Percentiles rank a stretch among this genome's conserved stretches.
These are phyloP conservation scores for Rattus rattus DNA, from an alignment of 2,113 vertebrate genomes.

Conservation along the genomic window DNA sequence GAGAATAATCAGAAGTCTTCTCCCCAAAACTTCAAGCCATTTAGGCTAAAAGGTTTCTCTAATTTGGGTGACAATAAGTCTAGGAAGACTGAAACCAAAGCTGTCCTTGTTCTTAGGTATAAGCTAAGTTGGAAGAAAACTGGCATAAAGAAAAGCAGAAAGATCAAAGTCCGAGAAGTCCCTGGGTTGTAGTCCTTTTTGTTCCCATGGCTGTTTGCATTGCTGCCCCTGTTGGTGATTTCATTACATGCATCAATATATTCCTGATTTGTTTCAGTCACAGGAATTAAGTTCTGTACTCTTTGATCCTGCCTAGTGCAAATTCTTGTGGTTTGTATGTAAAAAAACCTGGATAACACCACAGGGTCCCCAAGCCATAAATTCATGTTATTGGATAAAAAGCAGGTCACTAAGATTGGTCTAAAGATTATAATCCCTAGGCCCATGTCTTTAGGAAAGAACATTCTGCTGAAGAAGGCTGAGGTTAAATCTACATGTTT, in stretches of 20 bases:
- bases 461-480: no score
- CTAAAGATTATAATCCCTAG: no score
- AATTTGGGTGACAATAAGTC: background rate
- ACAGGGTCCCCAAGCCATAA: background rate
- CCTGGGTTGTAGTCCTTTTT: background rate
- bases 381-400: constrained; percentile 11
- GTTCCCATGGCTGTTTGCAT: background rate
- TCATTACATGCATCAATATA: background rate
- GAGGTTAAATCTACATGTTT: background rate
- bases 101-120: background rate
- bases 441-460: no score
- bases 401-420: background rate
- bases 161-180: background rate
- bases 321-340: background rate
- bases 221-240: background rate
- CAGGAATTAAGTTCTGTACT: constrained; percentile 28
- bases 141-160: constrained; percentile 4
- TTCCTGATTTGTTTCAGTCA: background rate
- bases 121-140: constrained; percentile 20
- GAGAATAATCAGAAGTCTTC: background rate
- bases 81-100: constrained; percentile 11
- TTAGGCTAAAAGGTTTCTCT: background rate
- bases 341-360: background rate
- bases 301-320: background rate
- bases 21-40: background rate